Evolutionary conservation across 2,888 invertebrate genomes (phyloP).

Genomic region (Eristalinus aeneus): DNA sequence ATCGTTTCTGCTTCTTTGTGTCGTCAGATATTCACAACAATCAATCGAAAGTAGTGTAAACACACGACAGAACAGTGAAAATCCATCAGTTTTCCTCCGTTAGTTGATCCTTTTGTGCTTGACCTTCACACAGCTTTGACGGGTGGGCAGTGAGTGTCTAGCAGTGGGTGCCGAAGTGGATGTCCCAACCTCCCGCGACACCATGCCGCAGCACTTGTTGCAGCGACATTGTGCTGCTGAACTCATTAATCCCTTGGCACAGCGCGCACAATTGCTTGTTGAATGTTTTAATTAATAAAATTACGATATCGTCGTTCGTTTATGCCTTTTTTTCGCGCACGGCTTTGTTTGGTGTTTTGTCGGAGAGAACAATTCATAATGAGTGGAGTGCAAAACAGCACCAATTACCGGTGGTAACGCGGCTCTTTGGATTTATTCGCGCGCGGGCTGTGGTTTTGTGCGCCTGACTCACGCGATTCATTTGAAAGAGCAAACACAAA

Average conservation of each 20-base stretch:
- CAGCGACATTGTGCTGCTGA: constrained; percentile 21
- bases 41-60: neutral
- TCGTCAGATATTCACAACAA: neutral
- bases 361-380: neutral
- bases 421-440: neutral
- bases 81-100: constrained; percentile 20
- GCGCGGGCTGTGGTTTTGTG: neutral
- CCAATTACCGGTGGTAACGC: neutral
- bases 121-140: neutral
- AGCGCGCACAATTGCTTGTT: constrained; percentile 40
- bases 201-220: constrained; percentile 41
- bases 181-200: neutral
- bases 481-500: neutral
- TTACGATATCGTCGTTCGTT: constrained; percentile 11
- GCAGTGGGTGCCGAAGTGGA: neutral
- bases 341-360: neutral
- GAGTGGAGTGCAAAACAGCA: neutral
- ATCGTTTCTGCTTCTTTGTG: neutral
- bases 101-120: constrained; percentile 6
- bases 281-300: constrained; percentile 54
- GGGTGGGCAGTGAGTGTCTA: too few relatives aligned
- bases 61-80: neutral
- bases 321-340: constrained; percentile 2
- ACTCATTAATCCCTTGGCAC: constrained; percentile 19
- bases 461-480: neutral